phyloP scores from a whole-genome alignment of 2,797 vertebrate genomes.

The Urophycis tenuis region DNA sequence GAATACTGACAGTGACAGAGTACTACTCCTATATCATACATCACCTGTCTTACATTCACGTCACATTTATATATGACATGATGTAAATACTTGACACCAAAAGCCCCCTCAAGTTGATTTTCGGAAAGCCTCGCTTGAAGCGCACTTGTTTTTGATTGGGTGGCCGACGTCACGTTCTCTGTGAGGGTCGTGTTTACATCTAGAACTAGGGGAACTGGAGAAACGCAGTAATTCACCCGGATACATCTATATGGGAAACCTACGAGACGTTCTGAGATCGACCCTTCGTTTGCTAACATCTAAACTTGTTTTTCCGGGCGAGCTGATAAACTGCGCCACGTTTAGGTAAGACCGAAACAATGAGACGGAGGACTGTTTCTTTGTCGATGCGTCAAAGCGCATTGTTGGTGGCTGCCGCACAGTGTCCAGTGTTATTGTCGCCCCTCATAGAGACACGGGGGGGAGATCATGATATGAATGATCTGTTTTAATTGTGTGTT shows the following conservation, averaged over 20 bases:
- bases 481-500: neutral
- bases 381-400: slow-evolving; percentile 2
- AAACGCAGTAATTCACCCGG: neutral
- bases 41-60: neutral
- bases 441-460: neutral
- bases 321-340: slow-evolving; percentile 1
- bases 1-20: slow-evolving; percentile 57
- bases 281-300: neutral
- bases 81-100: neutral
- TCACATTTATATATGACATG: neutral
- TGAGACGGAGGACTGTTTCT: neutral
- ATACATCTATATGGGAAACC: neutral
- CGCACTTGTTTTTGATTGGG: neutral
- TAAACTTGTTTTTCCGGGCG: neutral
- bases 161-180: slow-evolving; percentile 6
- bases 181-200: slow-evolving; percentile 9
- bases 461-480: neutral
- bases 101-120: neutral
- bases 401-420: neutral
- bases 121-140: neutral
- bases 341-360: neutral
- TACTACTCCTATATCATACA: slow-evolving; percentile 26
- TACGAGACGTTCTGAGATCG: neutral
- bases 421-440: neutral
- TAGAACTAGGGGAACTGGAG: neutral